Percentiles rank a stretch among this genome's conserved stretches.
Evolutionary conservation across 2,888 invertebrate genomes (phyloP).

Genomic region (Hyalella azteca): DNA sequence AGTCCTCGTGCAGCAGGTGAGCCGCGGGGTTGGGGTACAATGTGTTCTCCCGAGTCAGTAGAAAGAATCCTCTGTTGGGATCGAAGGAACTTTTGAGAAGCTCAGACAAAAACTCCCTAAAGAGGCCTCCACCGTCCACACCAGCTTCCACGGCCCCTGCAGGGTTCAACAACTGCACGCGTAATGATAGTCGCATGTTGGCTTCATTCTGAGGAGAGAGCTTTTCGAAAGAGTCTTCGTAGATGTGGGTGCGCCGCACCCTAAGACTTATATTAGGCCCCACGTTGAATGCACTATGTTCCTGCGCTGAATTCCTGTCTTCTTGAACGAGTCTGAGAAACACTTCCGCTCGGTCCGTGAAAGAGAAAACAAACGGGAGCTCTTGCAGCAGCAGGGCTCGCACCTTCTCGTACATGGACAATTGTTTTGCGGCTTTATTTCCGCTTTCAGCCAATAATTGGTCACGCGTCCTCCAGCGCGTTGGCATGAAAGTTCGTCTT

Average conservation of each 20-base stretch:
- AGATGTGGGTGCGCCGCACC: slow-evolving; percentile 88
- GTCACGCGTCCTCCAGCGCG: slow-evolving; percentile 68
- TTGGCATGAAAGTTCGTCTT: slow-evolving; percentile 67
- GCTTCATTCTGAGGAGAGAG: slow-evolving; percentile 88
- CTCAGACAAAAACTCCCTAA: slow-evolving; percentile 93
- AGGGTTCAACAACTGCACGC: slow-evolving; percentile 88
- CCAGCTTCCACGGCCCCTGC: slow-evolving; percentile 94
- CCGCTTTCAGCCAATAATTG: slow-evolving; percentile 62
- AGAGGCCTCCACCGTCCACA: slow-evolving; percentile 96
- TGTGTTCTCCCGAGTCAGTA: slow-evolving; percentile 76
- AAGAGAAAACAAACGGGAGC: slow-evolving; percentile 92
- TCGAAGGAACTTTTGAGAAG: slow-evolving; percentile 93
- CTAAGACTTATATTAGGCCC: slow-evolving; percentile 72
- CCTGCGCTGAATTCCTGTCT: slow-evolving; percentile 38
- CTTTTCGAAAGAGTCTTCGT: slow-evolving; percentile 97
- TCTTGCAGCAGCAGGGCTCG: slow-evolving; percentile 74
- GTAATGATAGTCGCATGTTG: slow-evolving; percentile 81
- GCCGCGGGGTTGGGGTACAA: slow-evolving; percentile 96
- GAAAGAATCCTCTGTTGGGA: slow-evolving; percentile 89
- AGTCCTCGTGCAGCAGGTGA: slow-evolving; percentile 82
- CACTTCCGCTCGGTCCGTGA: slow-evolving; percentile 63
- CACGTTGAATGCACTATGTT: slow-evolving; percentile 22
- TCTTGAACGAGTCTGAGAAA: slow-evolving; percentile 49
- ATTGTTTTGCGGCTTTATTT: slow-evolving; percentile 39
- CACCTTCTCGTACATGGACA: slow-evolving; percentile 57